These are phyloP conservation scores for Esox masquinongy DNA, from an alignment of 2,797 vertebrate species.

Conservation along the genomic window DNA sequence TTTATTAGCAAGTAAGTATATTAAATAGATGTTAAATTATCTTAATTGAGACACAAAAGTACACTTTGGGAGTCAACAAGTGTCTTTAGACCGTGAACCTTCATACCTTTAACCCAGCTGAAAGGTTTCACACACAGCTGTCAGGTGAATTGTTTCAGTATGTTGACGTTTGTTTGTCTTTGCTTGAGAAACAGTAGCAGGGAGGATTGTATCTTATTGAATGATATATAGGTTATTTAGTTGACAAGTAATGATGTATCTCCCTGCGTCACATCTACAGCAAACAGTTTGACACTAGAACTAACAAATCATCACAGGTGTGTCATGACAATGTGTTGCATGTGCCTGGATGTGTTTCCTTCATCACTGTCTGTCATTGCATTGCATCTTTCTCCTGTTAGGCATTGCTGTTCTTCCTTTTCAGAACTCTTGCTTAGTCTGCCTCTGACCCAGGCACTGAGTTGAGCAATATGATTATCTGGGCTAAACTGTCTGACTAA, in stretches of 20 bases:
- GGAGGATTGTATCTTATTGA: background rate
- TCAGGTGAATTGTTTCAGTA: background rate
- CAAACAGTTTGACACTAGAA: constrained; percentile 12
- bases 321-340: background rate
- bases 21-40: no score
- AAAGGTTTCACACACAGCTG: background rate
- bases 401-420: background rate
- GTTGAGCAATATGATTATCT: constrained; percentile 52
- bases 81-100: background rate
- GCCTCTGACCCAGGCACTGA: constrained; percentile 22
- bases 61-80: background rate
- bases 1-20: no score
- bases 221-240: background rate
- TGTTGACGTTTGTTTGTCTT: background rate
- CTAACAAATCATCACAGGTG: constrained; percentile 1
- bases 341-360: background rate
- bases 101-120: background rate
- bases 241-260: background rate
- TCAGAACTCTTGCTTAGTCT: constrained; percentile 16
- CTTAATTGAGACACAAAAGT: background rate
- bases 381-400: background rate
- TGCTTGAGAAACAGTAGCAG: constrained; percentile 5
- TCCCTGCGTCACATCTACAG: constrained; percentile 16
- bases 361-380: background rate
- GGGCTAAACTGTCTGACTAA: constrained; percentile 52